These are phyloP conservation scores for Drosophila athabasca DNA, from an alignment of 1,140 invertebrate species.

Conservation along the genomic window DNA sequence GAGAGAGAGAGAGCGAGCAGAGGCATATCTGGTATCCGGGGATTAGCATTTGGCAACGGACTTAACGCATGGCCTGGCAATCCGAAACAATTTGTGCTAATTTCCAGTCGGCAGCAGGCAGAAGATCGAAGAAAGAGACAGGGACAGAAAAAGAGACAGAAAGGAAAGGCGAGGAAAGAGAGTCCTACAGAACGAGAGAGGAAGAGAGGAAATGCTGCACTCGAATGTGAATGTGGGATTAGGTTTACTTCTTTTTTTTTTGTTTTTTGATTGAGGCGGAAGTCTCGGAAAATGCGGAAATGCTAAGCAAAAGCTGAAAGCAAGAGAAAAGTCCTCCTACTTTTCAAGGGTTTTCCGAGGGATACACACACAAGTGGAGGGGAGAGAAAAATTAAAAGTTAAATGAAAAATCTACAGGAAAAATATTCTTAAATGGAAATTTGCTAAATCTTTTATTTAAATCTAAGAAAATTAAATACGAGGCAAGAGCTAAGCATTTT, in stretches of 20 bases:
- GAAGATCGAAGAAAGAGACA: not conserved
- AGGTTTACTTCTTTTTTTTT: not conserved
- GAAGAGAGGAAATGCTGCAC: slow-evolving; percentile 3
- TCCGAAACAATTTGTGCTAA: slow-evolving; percentile 52
- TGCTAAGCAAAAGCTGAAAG: slow-evolving; percentile 8
- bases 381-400: not conserved
- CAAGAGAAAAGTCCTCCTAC: not conserved
- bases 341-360: not conserved
- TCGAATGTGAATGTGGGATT: slow-evolving; percentile 6
- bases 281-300: not conserved
- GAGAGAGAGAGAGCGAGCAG: too few relatives aligned
- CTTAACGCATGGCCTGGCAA: slow-evolving; percentile 34
- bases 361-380: not conserved
- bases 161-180: not conserved
- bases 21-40: slow-evolving; percentile 8
- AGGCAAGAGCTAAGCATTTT: too few relatives aligned
- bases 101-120: slow-evolving; percentile 17
- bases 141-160: not conserved
- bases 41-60: slow-evolving; percentile 20
- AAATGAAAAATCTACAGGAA: too few relatives aligned
- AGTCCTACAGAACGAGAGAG: too few relatives aligned
- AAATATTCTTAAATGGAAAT: too few relatives aligned
- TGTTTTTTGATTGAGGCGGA: slow-evolving; percentile 1
- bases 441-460: too few relatives aligned
- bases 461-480: too few relatives aligned